Percentiles rank a stretch among this genome's conserved stretches.
These are phyloP conservation scores for Meganola albula DNA, from an alignment of 2,888 invertebrate species.

Conservation along the genomic window DNA sequence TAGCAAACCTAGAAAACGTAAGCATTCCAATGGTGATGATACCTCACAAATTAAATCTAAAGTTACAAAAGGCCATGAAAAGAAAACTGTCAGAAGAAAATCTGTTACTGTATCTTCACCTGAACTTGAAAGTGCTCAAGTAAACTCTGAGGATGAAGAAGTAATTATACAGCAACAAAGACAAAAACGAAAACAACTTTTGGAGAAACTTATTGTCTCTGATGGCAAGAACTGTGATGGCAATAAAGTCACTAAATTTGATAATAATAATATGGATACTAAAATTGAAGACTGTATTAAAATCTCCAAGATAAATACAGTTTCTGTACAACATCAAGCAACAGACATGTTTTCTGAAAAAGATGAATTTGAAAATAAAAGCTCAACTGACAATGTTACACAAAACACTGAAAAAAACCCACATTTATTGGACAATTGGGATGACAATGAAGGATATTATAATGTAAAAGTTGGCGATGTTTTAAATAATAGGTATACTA, in stretches of 20 bases:
- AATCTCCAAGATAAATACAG: conserved; percentile 10
- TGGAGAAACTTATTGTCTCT: conserved; percentile 72
- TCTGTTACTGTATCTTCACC: conserved; percentile 38
- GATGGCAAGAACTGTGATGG: conserved; percentile 21
- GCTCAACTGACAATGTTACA: conserved; percentile 32
- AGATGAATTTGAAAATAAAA: conserved; percentile 88
- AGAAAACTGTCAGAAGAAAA: conserved; percentile 21
- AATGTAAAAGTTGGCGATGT: conserved; percentile 93
- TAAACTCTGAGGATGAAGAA: conserved; percentile 91
- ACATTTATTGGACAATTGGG: conserved; percentile 98
- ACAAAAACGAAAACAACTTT: conserved; percentile 89
- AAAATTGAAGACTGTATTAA: conserved; percentile 14
- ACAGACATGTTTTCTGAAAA: conserved; percentile 96
- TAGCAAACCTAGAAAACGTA: conserved; percentile 34
- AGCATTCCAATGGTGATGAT: conserved; percentile 31
- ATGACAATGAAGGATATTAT: conserved; percentile 99
- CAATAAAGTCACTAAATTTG: conserved; percentile 19
- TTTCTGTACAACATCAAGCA: conserved; percentile 54
- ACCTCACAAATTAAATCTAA: conserved; percentile 20
- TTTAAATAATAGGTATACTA: conserved; percentile 90
- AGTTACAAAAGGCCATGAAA: conserved; percentile 23
- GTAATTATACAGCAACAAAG: conserved; percentile 92
- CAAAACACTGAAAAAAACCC: conserved; percentile 81
- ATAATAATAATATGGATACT: conserved; percentile 14
- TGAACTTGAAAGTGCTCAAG: conserved; percentile 77